These are phyloP conservation scores for Embiotoca jacksoni DNA, from an alignment of 2,113 vertebrate species.

Conservation along the genomic window DNA sequence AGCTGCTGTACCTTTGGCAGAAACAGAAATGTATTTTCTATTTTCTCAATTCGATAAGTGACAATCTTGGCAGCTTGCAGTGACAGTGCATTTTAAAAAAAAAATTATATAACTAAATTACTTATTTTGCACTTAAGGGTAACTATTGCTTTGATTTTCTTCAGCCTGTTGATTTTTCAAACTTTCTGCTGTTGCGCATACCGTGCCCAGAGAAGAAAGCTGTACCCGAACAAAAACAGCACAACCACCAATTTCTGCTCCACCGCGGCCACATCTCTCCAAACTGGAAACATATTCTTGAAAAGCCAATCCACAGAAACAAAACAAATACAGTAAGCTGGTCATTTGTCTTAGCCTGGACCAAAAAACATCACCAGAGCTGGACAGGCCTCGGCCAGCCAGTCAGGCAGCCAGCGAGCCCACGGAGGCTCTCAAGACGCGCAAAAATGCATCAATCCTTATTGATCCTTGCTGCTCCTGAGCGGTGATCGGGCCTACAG, in stretches of 20 bases:
- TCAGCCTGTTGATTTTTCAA: constrained; percentile 77
- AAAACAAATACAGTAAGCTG: constrained; percentile 7
- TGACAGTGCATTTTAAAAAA: no score
- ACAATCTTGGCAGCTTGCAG: no score
- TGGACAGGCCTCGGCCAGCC: constrained; percentile 41
- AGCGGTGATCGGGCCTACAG: constrained; percentile 64
- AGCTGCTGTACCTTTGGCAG: neutral
- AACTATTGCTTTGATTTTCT: constrained; percentile 19
- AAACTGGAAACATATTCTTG: neutral
- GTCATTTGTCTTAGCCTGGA: constrained; percentile 13
- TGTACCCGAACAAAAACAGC: constrained; percentile 5
- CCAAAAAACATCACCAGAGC: constrained; percentile 29
- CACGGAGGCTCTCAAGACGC: constrained; percentile 52
- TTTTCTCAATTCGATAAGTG: neutral
- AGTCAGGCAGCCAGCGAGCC: constrained; percentile 2
- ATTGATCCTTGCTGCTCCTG: constrained; percentile 67
- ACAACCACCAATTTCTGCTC: neutral
- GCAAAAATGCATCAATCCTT: constrained; percentile 56
- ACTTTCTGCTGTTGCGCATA: constrained; percentile 56
- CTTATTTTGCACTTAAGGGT: neutral
- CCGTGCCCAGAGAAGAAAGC: constrained; percentile 11
- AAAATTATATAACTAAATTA: neutral
- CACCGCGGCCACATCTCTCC: neutral
- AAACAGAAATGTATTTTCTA: neutral
- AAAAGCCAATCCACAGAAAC: constrained; percentile 4